Evolutionary conservation across 2,113 vertebrate species (phyloP).

Genomic region (Megaceryle maxima): DNA sequence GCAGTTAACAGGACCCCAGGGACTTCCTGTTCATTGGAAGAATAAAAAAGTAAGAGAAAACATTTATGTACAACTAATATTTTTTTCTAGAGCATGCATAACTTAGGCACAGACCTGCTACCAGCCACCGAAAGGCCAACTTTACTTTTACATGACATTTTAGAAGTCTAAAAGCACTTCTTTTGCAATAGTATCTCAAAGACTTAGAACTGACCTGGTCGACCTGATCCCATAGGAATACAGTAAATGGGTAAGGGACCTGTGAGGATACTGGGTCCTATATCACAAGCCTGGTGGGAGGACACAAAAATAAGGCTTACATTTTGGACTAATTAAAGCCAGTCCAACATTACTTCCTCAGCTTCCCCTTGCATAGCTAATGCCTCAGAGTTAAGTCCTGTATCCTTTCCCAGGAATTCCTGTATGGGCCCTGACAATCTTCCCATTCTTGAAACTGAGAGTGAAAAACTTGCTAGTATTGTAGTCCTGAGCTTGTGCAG

Average conservation of each 20-base stretch:
- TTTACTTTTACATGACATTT: background rate
- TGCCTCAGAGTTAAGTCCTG: background rate
- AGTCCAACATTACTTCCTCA: background rate
- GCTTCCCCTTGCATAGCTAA: background rate
- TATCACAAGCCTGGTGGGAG: background rate
- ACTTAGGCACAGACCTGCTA: background rate
- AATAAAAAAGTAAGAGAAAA: constrained; percentile 6
- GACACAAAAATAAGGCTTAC: background rate
- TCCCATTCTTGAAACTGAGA: fast-evolving
- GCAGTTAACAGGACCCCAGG: constrained; percentile 9
- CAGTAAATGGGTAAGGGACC: background rate
- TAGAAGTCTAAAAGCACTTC: background rate
- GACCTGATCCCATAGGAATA: background rate
- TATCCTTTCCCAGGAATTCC: background rate
- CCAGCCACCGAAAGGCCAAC: background rate
- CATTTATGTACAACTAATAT: constrained; percentile 8
- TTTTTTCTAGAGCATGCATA: background rate
- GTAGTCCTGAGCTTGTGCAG: background rate
- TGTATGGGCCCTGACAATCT: background rate
- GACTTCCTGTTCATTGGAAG: background rate
- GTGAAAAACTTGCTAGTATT: background rate
- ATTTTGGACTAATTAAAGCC: background rate
- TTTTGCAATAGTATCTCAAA: background rate
- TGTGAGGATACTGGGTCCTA: background rate
- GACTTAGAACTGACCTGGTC: background rate